Percentiles rank a stretch among this genome's conserved stretches.
Evolutionary conservation across 2,888 invertebrate genomes (phyloP).

Genomic region (Rotaria socialis): DNA sequence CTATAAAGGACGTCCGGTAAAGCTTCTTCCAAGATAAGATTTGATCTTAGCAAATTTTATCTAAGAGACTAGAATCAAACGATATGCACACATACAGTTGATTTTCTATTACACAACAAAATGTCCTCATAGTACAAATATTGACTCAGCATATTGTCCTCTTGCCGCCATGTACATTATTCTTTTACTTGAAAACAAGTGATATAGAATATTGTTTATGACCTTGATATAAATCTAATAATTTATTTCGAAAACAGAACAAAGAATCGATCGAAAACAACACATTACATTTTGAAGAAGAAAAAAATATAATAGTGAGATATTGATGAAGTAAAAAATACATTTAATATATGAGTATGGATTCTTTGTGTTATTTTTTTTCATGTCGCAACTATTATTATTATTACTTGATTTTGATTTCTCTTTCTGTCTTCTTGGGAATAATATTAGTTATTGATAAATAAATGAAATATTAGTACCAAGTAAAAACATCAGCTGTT

Average conservation of each 20-base stretch:
- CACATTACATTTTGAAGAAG: background rate
- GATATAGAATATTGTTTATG: too few relatives aligned
- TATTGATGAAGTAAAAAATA: background rate
- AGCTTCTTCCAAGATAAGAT: too few relatives aligned
- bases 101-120: too few relatives aligned
- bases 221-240: background rate
- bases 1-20: too few relatives aligned
- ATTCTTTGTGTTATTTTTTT: background rate
- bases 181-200: too few relatives aligned
- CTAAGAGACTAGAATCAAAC: too few relatives aligned
- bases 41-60: too few relatives aligned
- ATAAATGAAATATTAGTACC: background rate
- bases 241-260: background rate
- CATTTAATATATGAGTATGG: background rate
- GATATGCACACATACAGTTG: too few relatives aligned
- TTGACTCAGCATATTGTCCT: too few relatives aligned
- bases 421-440: background rate
- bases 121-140: too few relatives aligned
- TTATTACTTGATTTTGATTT: background rate
- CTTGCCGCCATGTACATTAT: too few relatives aligned
- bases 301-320: background rate
- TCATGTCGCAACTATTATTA: too few relatives aligned
- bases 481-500: conserved; percentile 3
- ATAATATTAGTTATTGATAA: background rate
- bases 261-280: background rate